Evolutionary conservation across 2,888 invertebrate genomes (phyloP).

Genomic region (Sphaerophoria taeniata): DNA sequence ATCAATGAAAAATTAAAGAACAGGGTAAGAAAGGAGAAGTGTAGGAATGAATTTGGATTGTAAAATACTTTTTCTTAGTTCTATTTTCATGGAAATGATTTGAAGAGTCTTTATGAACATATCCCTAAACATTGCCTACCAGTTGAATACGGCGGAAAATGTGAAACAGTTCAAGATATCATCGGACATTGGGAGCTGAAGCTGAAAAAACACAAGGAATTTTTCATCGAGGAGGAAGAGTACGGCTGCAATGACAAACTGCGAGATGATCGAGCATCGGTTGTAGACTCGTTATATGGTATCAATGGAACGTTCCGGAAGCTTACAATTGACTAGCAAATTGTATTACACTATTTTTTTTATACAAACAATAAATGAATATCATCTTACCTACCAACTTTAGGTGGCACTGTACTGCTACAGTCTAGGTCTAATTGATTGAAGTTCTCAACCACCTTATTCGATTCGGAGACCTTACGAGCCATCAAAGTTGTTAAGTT

Average conservation of each 20-base stretch:
- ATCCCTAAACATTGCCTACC: slow-evolving; percentile 85
- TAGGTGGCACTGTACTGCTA: too few relatives aligned
- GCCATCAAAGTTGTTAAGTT: too few relatives aligned
- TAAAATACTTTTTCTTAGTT: slow-evolving; percentile 80
- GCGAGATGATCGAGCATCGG: slow-evolving; percentile 34
- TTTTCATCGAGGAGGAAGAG: slow-evolving; percentile 62
- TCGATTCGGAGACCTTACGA: too few relatives aligned
- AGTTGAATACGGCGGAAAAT: slow-evolving; percentile 86
- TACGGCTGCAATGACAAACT: slow-evolving; percentile 70
- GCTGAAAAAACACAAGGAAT: slow-evolving; percentile 55
- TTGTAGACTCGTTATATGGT: slow-evolving; percentile 66
- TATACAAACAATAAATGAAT: neutral
- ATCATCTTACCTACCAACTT: too few relatives aligned
- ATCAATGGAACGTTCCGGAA: slow-evolving; percentile 75
- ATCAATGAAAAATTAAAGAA: slow-evolving; percentile 85
- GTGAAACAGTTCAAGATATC: slow-evolving; percentile 47
- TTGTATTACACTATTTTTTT: neutral
- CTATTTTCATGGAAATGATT: slow-evolving; percentile 84
- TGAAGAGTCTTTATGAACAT: slow-evolving; percentile 84
- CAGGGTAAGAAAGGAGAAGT: slow-evolving; percentile 83
- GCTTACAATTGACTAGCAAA: slow-evolving; percentile 75
- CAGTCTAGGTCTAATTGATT: too few relatives aligned
- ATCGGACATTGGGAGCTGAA: slow-evolving; percentile 51
- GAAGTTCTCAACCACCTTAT: too few relatives aligned
- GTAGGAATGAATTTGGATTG: neutral